These are phyloP conservation scores for Gambusia affinis DNA, from an alignment of 2,113 vertebrate species.

Conservation along the genomic window DNA sequence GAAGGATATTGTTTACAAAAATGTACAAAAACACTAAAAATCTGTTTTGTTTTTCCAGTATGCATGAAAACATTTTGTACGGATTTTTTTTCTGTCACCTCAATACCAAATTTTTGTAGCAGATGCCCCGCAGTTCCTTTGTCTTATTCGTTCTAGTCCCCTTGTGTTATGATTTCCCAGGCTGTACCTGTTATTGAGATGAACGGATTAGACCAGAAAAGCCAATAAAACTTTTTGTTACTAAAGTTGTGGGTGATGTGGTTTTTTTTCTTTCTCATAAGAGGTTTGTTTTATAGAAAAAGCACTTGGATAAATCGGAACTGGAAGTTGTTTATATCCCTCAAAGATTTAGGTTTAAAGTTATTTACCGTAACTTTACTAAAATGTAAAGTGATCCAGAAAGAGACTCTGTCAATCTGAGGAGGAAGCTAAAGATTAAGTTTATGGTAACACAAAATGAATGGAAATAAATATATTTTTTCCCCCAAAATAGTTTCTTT, in stretches of 20 bases:
- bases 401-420: no score
- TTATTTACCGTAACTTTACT: no score
- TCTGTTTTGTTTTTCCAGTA: conserved; percentile 75
- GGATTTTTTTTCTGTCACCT: conserved; percentile 78
- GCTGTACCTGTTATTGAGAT: conserved; percentile 84
- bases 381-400: no score
- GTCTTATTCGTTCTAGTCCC: conserved; percentile 76
- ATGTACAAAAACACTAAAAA: conserved; percentile 88
- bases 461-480: no score
- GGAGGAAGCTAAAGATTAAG: no score
- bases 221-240: conserved; percentile 84
- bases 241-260: conserved; percentile 51
- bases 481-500: no score
- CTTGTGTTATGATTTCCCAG: conserved; percentile 81
- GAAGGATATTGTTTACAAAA: conserved; percentile 87
- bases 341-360: no score
- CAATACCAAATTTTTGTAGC: conserved; percentile 84
- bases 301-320: no score
- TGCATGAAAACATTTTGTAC: conserved; percentile 83
- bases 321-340: no score
- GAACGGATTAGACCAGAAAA: conserved; percentile 79
- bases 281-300: no score
- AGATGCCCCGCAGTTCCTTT: conserved; percentile 75
- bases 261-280: neutral
- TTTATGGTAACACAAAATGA: no score